Evolutionary conservation across 2,113 vertebrate genomes (phyloP).

Genomic region (Colaptes auratus): DNA sequence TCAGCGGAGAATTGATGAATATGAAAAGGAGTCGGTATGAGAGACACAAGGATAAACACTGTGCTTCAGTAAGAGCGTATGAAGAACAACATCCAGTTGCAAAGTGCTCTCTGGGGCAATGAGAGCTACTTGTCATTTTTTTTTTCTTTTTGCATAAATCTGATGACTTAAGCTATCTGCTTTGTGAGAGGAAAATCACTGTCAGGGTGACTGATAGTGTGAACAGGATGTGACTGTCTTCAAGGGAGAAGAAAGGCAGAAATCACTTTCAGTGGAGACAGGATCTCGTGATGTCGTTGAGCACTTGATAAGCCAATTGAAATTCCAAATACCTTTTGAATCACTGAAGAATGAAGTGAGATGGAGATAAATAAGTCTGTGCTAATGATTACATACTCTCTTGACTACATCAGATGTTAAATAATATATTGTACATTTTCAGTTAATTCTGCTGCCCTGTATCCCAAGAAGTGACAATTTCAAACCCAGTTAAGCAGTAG

Average conservation of each 20-base stretch:
- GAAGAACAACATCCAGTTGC: neutral
- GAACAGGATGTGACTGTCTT: slow-evolving; percentile 38
- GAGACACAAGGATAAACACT: neutral
- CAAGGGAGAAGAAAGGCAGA: slow-evolving; percentile 23
- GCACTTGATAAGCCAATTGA: slow-evolving; percentile 42
- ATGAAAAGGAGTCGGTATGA: neutral
- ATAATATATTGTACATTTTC: neutral
- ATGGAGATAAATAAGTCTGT: slow-evolving; percentile 28
- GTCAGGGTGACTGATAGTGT: slow-evolving; percentile 62
- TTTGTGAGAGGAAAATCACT: slow-evolving; percentile 68
- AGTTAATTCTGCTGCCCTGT: neutral
- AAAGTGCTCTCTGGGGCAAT: neutral
- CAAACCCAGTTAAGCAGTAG: neutral
- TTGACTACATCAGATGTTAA: slow-evolving; percentile 24
- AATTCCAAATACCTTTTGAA: slow-evolving; percentile 42
- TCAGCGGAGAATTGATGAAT: neutral
- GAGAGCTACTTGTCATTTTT: slow-evolving; percentile 60
- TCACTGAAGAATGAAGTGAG: slow-evolving; percentile 18
- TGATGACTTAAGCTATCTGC: slow-evolving; percentile 38
- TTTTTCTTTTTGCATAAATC: slow-evolving; percentile 67
- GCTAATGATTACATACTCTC: neutral
- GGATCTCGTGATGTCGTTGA: slow-evolving; percentile 26
- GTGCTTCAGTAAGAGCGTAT: neutral
- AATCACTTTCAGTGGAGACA: slow-evolving; percentile 4
- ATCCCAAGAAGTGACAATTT: neutral